These are phyloP conservation scores for Pyrocephalus nanus DNA, from an alignment of 2,797 vertebrate species.

Conservation along the genomic window DNA sequence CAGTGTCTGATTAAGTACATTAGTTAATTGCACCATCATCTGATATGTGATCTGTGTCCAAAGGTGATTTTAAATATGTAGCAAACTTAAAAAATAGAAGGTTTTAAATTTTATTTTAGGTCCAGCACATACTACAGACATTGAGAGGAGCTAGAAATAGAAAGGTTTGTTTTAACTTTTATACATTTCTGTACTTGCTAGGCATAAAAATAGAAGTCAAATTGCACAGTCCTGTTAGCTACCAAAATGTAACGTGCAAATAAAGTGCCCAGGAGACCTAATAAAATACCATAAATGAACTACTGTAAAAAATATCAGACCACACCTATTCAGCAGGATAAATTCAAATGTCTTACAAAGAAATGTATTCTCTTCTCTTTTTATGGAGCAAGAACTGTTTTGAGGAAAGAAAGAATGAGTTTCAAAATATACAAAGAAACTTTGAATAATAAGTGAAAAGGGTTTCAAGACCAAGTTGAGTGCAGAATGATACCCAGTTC, in stretches of 20 bases:
- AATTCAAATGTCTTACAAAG: slow-evolving; percentile 60
- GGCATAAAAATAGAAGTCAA: slow-evolving; percentile 64
- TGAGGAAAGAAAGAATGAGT: slow-evolving; percentile 1
- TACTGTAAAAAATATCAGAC: slow-evolving; percentile 70
- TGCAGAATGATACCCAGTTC: background rate
- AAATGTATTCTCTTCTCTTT: slow-evolving; percentile 57
- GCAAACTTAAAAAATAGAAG: background rate
- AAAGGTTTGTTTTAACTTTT: slow-evolving; percentile 60
- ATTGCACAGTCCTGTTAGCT: slow-evolving; percentile 57
- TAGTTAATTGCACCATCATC: slow-evolving; percentile 11
- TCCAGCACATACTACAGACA: slow-evolving; percentile 7
- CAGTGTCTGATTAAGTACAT: background rate
- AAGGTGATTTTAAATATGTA: background rate
- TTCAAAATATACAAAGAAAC: slow-evolving; percentile 38
- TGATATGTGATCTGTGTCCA: background rate
- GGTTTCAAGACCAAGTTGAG: background rate
- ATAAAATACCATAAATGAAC: slow-evolving; percentile 69
- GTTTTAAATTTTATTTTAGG: background rate
- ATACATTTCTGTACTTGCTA: slow-evolving; percentile 41
- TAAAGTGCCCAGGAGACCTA: slow-evolving; percentile 67
- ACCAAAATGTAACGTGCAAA: slow-evolving; percentile 64
- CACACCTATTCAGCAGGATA: slow-evolving; percentile 67
- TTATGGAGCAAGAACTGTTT: slow-evolving; percentile 33
- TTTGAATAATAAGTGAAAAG: slow-evolving; percentile 7
- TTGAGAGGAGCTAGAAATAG: slow-evolving; percentile 44